phyloP scores from a whole-genome alignment of 2,888 invertebrate species.

The Omphaloscelis lunosa region DNA sequence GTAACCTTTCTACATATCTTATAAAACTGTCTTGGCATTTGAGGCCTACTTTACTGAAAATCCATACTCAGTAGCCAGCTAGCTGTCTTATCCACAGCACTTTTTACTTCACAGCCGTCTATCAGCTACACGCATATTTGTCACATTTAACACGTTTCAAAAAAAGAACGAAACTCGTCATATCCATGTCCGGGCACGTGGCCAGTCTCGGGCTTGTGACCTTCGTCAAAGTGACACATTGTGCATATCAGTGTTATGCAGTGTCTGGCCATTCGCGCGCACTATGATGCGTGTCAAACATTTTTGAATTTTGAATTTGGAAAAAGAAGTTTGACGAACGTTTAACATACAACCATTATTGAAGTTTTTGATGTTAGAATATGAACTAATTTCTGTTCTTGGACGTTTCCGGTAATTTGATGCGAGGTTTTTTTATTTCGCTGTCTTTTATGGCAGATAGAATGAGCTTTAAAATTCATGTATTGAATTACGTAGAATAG shows the following conservation, averaged over 20 bases:
- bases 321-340: slow-evolving; percentile 42
- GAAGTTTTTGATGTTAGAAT: slow-evolving; percentile 27
- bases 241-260: slow-evolving; percentile 85
- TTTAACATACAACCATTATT: slow-evolving; percentile 5
- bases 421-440: slow-evolving; percentile 5
- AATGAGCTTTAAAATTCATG: slow-evolving; percentile 2
- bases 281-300: slow-evolving; percentile 72
- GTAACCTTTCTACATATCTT: background rate
- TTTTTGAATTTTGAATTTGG: slow-evolving; percentile 44
- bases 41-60: background rate
- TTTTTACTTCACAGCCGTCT: slow-evolving; percentile 11
- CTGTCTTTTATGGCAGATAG: background rate
- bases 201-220: slow-evolving; percentile 79
- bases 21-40: background rate
- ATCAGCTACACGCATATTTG: slow-evolving; percentile 46
- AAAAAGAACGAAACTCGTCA: slow-evolving; percentile 73
- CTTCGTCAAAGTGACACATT: slow-evolving; percentile 90
- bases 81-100: background rate
- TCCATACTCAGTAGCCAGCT: background rate
- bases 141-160: slow-evolving; percentile 62
- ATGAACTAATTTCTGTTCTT: background rate
- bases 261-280: slow-evolving; percentile 74
- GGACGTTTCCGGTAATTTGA: slow-evolving; percentile 54
- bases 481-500: slow-evolving; percentile 22
- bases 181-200: slow-evolving; percentile 84